Evolutionary conservation across 1,140 invertebrate genomes (phyloP).

Genomic region (Rhyacophila brunnea): DNA sequence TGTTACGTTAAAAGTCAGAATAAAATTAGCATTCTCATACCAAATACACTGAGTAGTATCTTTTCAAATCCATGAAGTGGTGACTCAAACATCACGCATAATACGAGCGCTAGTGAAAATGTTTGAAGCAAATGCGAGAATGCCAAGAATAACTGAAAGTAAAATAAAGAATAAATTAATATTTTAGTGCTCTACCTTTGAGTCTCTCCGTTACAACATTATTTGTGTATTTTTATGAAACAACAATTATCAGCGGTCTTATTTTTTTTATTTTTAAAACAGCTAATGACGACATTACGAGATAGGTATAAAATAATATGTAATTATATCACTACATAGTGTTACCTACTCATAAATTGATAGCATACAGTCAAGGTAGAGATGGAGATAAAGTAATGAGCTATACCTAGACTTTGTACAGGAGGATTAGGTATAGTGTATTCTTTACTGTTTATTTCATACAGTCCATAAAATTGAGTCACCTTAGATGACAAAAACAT

Average conservation of each 20-base stretch:
- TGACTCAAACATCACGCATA: slow-evolving; percentile 68
- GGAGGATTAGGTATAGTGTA: too few species aligned
- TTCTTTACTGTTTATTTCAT: too few species aligned
- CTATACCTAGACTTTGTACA: too few species aligned
- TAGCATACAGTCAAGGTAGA: too few species aligned
- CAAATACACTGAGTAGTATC: slow-evolving; percentile 54
- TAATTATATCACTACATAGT: too few species aligned
- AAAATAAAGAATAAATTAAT: neutral
- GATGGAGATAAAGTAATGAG: too few species aligned
- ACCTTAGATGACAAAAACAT: too few species aligned
- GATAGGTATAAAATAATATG: too few species aligned
- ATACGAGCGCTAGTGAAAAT: slow-evolving; percentile 60
- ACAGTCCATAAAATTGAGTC: too few species aligned
- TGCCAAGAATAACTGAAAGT: slow-evolving; percentile 54
- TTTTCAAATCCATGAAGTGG: slow-evolving; percentile 69
- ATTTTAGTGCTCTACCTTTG: neutral
- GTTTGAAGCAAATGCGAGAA: slow-evolving; percentile 60
- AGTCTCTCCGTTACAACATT: neutral
- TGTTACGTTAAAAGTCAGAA: neutral
- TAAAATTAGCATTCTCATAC: slow-evolving; percentile 12
- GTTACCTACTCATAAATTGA: too few species aligned
- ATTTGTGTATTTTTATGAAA: neutral
- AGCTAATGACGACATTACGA: neutral
- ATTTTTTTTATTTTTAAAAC: neutral
- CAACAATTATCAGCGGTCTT: neutral